Base-by-base conservation (phyloP, 2,113 vertebrate species). In the Anguilla rostrata region DNA sequence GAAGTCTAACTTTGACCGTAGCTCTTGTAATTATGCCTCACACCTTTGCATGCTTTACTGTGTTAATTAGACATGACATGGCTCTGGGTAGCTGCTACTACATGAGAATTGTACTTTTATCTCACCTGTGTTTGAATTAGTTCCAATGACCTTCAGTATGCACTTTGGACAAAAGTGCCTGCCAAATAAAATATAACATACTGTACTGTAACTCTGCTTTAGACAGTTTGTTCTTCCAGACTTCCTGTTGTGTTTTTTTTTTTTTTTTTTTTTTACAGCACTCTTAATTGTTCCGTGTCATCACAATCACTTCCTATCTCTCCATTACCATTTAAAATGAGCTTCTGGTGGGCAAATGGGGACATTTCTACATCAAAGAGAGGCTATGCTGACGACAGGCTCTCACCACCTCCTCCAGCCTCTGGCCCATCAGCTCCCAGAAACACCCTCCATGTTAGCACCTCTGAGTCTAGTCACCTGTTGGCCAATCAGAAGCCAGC, bases 401-500 rank as follows among this genome's bases (percentile, higher is more conserved):
- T 26, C 18, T 60, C 2, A 3, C 9, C 56, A 60, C 56, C 56
- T 60, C 26, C 2, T n/a, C 26, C 71, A 29, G 7, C 66, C n/a
- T 22, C 66, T 66, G 3, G 2, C 26, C 26, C 66, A n/a, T 11
- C 66, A 75, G 11, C n/a, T 12, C 71, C 71, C 71, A 66, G 2
- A 22, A 26, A 66, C 60, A 34, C 26, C 78, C 39, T 9, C 40
- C 14, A 16, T 34, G 20, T 53, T 85, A 40, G 49, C 84, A 85
- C 75, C 78, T 80, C 75, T 15, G 2, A 60, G 84, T 85, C 84
- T 41, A 57, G 29, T 79, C 29, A 40, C 46, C 46, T 40, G 84
- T 39, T 81, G 84, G 84, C 12, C 75, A 57, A 40, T 80, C 53
- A 85, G 49, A 49, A 39, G 26, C 75, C 34, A 39, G 22, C 9